Evolutionary conservation across 1,140 invertebrate genomes (phyloP).

Genomic region (Pectinophora gossypiella): DNA sequence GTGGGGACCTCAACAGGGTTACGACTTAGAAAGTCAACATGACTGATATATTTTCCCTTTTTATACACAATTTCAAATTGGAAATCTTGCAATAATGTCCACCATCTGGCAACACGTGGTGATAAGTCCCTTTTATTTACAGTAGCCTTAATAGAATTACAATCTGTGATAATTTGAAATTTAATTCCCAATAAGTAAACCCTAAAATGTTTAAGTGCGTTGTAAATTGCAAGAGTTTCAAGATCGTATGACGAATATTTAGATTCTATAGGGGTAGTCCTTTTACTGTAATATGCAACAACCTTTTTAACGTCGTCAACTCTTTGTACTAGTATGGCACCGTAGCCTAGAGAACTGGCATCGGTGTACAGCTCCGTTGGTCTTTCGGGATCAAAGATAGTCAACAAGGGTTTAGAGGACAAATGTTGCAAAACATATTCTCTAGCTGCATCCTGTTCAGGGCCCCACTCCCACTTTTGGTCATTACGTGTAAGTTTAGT

Average conservation of each 20-base stretch:
- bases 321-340: conserved; percentile 35
- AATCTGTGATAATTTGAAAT: conserved; percentile 6
- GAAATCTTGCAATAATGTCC: conserved; percentile 35
- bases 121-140: conserved; percentile 32
- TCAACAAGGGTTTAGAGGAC: conserved; percentile 19
- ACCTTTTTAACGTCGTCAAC: too few species aligned
- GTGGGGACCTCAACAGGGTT: conserved; percentile 26
- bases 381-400: too few species aligned
- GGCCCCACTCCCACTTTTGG: background rate
- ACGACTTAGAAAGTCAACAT: too few species aligned
- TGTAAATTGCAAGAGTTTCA: conserved; percentile 44
- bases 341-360: too few species aligned
- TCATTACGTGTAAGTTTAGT: background rate
- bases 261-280: conserved; percentile 41
- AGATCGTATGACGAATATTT: too few species aligned
- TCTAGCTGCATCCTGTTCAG: conserved; percentile 3
- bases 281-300: conserved; percentile 54
- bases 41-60: too few species aligned
- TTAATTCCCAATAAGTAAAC: too few species aligned
- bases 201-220: conserved; percentile 18
- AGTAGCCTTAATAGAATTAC: too few species aligned
- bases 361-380: too few species aligned
- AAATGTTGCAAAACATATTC: conserved; percentile 6
- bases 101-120: conserved; percentile 34
- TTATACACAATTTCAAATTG: conserved; percentile 45